Evolutionary conservation across 2,797 vertebrate genomes (phyloP).

Genomic region (Silurus aristotelis): DNA sequence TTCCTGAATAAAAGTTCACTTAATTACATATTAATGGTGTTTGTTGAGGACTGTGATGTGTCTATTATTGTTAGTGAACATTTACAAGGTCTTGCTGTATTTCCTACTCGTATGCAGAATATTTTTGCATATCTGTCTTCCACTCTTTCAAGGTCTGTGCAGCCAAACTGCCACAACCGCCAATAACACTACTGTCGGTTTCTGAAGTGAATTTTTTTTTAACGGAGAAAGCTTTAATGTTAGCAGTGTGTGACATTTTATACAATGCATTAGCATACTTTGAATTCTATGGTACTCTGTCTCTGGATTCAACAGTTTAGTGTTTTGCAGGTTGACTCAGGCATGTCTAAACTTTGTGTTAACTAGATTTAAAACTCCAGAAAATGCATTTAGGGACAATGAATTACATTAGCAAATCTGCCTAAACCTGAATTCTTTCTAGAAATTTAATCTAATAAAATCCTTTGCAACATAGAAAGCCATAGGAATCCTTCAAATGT

Average conservation of each 20-base stretch:
- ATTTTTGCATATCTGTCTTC: not conserved
- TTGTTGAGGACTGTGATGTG: not conserved
- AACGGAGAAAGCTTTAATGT: not conserved
- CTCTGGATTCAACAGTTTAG: not conserved
- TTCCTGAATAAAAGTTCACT: conserved; percentile 29
- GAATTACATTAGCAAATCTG: not conserved
- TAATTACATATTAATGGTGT: not conserved
- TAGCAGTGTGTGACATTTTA: not conserved
- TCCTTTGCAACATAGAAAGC: not conserved
- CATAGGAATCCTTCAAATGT: not conserved
- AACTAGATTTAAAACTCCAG: not conserved
- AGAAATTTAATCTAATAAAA: not conserved
- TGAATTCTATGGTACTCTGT: not conserved
- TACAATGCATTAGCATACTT: not conserved
- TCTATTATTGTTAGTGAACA: not conserved
- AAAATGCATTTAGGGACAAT: not conserved
- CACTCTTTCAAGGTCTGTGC: conserved; percentile 4
- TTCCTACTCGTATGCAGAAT: not conserved
- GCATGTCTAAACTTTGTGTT: not conserved
- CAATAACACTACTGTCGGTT: not conserved
- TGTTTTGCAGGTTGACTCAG: not conserved
- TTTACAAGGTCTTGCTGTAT: conserved; percentile 1
- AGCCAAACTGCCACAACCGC: not conserved
- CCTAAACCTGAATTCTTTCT: not conserved
- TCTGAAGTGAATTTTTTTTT: not conserved